These are phyloP conservation scores for Leptonema lineaticorne DNA, from an alignment of 1,140 invertebrate genomes.

Conservation along the genomic window DNA sequence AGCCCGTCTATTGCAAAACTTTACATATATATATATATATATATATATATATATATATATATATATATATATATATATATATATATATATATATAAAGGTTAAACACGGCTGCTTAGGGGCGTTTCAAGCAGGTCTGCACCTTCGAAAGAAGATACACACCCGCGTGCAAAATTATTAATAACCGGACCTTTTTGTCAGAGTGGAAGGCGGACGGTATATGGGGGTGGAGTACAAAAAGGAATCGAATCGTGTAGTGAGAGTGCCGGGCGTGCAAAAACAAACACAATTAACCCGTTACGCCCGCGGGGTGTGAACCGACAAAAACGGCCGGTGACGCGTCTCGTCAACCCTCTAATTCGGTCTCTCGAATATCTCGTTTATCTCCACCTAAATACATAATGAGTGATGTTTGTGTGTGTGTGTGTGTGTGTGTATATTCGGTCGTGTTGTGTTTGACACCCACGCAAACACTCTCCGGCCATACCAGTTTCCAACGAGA, in stretches of 20 bases:
- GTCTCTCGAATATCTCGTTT: not conserved
- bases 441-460: not conserved
- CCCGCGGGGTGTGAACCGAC: not conserved
- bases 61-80: too few species aligned
- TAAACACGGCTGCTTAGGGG: not conserved
- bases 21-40: too few species aligned
- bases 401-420: too few species aligned
- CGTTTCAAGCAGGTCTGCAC: not conserved
- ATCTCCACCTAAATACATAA: not conserved
- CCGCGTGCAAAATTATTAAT: slow-evolving; percentile 29
- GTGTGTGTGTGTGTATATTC: too few species aligned
- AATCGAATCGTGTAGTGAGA: too few species aligned
- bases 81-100: too few species aligned
- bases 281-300: slow-evolving; percentile 23
- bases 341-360: slow-evolving; percentile 14
- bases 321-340: not conserved
- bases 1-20: too few species aligned
- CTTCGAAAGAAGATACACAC: not conserved
- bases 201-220: slow-evolving; percentile 3
- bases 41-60: too few species aligned
- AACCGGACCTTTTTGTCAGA: slow-evolving; percentile 15
- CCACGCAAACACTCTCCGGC: not conserved
- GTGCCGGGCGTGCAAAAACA: slow-evolving; percentile 1
- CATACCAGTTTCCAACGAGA: not conserved
- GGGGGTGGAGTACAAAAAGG: too few species aligned